Evolutionary conservation across 2,888 invertebrate genomes (phyloP).

Genomic region (Epistrophe grossulariae): DNA sequence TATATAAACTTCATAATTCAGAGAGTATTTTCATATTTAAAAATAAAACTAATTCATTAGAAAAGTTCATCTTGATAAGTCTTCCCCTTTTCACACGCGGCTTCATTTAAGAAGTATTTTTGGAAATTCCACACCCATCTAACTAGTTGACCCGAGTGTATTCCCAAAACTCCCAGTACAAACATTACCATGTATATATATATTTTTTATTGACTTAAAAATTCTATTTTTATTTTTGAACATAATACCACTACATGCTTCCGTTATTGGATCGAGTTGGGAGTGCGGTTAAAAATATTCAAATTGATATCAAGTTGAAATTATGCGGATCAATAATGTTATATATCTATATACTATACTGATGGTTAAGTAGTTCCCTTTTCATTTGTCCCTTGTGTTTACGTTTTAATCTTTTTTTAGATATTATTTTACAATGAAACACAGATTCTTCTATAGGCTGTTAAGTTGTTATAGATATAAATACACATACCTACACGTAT

Average conservation of each 20-base stretch:
- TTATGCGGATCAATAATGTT: slow-evolving; percentile 55
- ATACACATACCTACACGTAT: neutral
- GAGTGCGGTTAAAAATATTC: slow-evolving; percentile 56
- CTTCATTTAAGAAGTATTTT: slow-evolving; percentile 36
- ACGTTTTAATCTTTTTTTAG: neutral
- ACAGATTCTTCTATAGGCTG: neutral
- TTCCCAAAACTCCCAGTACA: slow-evolving; percentile 44
- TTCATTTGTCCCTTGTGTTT: neutral
- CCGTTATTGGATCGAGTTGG: slow-evolving; percentile 39
- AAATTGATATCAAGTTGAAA: slow-evolving; percentile 35
- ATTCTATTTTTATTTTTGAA: slow-evolving; percentile 56
- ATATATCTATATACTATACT: neutral
- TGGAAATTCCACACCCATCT: slow-evolving; percentile 48
- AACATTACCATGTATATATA: slow-evolving; percentile 7
- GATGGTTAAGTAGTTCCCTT: neutral
- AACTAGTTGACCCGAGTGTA: slow-evolving; percentile 21
- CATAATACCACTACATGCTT: slow-evolving; percentile 27
- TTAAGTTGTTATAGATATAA: neutral
- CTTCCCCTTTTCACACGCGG: neutral
- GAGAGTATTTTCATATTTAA: no score
- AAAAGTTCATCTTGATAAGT: neutral
- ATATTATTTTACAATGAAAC: neutral
- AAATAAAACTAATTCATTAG: slow-evolving; percentile 1
- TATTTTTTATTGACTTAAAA: slow-evolving; percentile 23
- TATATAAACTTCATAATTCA: no score